Evolutionary conservation across 2,888 invertebrate species (phyloP).

Genomic region (Synergus laeviventris): DNA sequence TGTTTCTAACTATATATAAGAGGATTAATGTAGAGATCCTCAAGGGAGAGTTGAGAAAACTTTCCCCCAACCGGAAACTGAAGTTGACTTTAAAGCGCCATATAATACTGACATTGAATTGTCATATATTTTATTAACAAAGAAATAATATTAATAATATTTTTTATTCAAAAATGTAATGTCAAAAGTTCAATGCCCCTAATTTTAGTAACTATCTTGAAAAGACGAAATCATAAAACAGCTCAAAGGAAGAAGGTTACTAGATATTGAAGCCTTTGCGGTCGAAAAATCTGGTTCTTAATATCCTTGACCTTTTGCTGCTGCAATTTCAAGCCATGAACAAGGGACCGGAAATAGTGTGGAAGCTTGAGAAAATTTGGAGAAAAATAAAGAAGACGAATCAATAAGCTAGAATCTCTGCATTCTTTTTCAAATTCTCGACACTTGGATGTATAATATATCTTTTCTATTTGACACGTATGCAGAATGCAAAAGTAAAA

Average conservation of each 20-base stretch:
- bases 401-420: conserved; percentile 13
- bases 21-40: conserved; percentile 12
- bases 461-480: neutral
- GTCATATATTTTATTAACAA: no score
- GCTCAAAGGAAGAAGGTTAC: neutral
- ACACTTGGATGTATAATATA: neutral
- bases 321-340: conserved; percentile 2
- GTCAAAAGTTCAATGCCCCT: conserved; percentile 10
- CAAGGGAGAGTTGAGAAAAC: no score
- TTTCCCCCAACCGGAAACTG: no score
- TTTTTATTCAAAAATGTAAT: no score
- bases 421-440: neutral
- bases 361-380: conserved; percentile 2
- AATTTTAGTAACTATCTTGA: conserved; percentile 22
- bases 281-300: neutral
- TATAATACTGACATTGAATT: no score
- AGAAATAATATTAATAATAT: no score
- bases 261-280: neutral
- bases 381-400: conserved; percentile 26
- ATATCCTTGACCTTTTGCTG: conserved; percentile 13
- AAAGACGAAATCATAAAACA: neutral
- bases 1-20: conserved; percentile 11
- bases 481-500: neutral
- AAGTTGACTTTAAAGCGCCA: no score
- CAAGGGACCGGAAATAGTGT: conserved; percentile 15